Evolutionary conservation across 2,113 vertebrate species (phyloP).

Genomic region (Oceanites oceanicus): DNA sequence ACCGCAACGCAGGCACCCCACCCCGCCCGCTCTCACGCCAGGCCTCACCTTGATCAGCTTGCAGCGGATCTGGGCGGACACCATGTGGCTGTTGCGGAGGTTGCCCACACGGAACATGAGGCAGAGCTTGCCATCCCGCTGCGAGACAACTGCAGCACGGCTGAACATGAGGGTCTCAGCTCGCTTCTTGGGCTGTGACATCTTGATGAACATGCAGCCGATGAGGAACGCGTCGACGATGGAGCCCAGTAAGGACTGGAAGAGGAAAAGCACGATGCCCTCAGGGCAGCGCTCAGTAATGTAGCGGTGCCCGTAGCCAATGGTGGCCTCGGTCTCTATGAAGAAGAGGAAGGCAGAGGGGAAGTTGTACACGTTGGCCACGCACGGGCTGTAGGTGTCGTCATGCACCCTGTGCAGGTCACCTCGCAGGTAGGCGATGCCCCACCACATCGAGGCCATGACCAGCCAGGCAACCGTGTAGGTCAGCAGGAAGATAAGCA

Average conservation of each 20-base stretch:
- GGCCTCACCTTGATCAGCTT: constrained; percentile 87
- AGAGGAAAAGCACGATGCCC: constrained; percentile 87
- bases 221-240: constrained; percentile 90
- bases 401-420: constrained; percentile 80
- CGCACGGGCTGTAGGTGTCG: constrained; percentile 80
- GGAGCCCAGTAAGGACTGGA: constrained; percentile 87
- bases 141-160: constrained; percentile 83
- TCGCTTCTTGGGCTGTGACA: constrained; percentile 91
- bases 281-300: constrained; percentile 88
- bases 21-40: fast-evolving
- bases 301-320: constrained; percentile 87
- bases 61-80: constrained; percentile 90
- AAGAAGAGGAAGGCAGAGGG: constrained; percentile 89
- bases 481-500: constrained; percentile 87
- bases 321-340: constrained; percentile 89
- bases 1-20: fast-evolving
- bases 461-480: constrained; percentile 89
- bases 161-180: constrained; percentile 91
- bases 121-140: constrained; percentile 86
- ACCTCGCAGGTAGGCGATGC: constrained; percentile 85
- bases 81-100: constrained; percentile 90
- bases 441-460: constrained; percentile 92
- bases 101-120: constrained; percentile 91
- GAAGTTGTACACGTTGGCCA: constrained; percentile 90
- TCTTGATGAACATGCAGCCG: constrained; percentile 92